Percentiles rank a stretch among this genome's conserved stretches.
Evolutionary conservation across 2,797 vertebrate species (phyloP).

Genomic region (Loris lydekkerianus): DNA sequence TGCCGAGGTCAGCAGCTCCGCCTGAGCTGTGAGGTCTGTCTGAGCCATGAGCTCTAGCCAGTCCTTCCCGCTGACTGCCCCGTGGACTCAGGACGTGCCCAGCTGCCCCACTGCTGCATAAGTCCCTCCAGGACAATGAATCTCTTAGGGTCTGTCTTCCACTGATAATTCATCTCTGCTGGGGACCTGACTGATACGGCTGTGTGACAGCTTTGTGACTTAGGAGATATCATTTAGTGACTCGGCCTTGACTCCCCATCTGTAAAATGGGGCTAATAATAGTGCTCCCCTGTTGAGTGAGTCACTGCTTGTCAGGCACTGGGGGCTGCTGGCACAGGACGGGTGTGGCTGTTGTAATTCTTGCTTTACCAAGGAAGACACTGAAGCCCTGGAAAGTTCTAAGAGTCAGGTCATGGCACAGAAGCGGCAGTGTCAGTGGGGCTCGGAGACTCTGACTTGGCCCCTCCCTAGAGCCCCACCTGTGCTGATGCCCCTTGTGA

Average conservation of each 20-base stretch:
- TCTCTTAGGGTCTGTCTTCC: not conserved
- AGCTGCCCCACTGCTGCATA: accelerated
- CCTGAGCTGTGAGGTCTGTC: not conserved
- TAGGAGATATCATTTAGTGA: not conserved
- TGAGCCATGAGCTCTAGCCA: not conserved
- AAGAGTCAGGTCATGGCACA: accelerated
- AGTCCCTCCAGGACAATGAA: not conserved
- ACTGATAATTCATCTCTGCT: not conserved
- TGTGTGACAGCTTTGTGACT: not conserved
- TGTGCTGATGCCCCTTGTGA: accelerated
- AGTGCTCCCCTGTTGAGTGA: not conserved
- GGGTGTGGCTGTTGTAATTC: not conserved
- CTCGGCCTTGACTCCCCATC: not conserved
- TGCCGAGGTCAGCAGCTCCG: too few species aligned
- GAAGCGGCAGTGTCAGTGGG: accelerated
- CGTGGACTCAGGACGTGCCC: not conserved
- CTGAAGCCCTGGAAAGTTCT: not conserved
- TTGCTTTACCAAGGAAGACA: not conserved
- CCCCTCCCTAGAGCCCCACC: accelerated
- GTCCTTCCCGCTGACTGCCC: not conserved
- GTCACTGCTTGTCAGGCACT: accelerated
- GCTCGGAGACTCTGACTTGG: not conserved
- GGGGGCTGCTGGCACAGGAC: not conserved
- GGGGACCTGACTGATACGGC: not conserved
- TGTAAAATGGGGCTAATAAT: not conserved